Evolutionary conservation across 2,888 invertebrate species (phyloP).

Genomic region (Dugesia japonica): DNA sequence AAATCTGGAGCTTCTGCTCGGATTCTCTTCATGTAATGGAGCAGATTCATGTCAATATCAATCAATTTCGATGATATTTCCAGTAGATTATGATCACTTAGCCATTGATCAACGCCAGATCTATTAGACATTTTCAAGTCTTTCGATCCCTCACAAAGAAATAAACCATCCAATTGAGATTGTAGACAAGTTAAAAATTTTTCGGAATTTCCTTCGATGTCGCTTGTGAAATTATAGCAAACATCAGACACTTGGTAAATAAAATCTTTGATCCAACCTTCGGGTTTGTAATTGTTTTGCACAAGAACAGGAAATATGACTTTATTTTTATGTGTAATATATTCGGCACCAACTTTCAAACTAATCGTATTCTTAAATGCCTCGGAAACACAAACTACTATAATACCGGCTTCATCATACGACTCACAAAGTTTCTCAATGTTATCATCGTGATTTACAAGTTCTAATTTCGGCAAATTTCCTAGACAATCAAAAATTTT

Average conservation of each 20-base stretch:
- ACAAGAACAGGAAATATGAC: not conserved
- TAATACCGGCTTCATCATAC: not conserved
- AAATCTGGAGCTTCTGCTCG: not conserved
- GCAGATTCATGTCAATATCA: not conserved
- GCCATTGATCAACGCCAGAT: not conserved
- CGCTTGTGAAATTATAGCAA: not conserved
- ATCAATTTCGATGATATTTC: not conserved
- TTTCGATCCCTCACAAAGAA: no score
- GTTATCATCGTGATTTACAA: not conserved
- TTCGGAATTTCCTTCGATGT: not conserved
- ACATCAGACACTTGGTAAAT: not conserved
- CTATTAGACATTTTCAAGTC: no score
- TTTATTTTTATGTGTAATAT: not conserved
- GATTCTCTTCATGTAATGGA: not conserved
- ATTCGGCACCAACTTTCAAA: not conserved
- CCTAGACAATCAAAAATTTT: not conserved
- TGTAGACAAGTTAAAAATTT: not conserved
- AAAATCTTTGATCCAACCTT: slow-evolving; percentile 20
- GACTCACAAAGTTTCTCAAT: not conserved
- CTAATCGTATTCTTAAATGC: not conserved
- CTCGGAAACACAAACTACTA: not conserved
- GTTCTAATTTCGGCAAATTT: not conserved
- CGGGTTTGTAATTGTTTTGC: not conserved
- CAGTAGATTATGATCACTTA: not conserved
- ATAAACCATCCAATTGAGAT: not conserved